A percentile compares a stretch with the other conserved stretches of the same genome.
phyloP scores from a whole-genome alignment of 2,797 vertebrate genomes.

The Dendrocincla tyrannina region DNA sequence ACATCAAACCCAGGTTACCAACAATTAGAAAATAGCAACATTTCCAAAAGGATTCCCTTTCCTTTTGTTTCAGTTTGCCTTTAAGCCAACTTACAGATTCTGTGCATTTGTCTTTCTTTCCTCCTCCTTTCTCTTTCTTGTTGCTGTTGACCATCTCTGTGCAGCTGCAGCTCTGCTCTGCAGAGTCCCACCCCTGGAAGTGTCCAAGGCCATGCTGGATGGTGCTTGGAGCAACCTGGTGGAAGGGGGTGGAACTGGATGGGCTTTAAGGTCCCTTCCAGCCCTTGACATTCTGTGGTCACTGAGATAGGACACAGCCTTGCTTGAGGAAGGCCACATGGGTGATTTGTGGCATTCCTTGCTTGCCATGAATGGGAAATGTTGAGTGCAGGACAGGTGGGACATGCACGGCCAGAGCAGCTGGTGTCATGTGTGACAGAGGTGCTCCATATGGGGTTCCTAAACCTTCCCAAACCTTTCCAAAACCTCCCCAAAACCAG shows the following conservation, averaged over 20 bases:
- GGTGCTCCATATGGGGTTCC: not conserved
- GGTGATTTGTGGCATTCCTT: not conserved
- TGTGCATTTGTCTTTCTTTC: not conserved
- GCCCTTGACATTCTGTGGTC: not conserved
- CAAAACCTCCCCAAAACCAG: too few species aligned
- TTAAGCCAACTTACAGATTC: not conserved
- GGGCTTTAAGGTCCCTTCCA: not conserved
- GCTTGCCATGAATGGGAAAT: rapidly evolving
- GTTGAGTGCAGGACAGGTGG: too few species aligned
- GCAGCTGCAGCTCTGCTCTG: not conserved
- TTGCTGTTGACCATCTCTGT: rapidly evolving
- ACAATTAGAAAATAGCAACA: not conserved
- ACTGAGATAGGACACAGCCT: not conserved
- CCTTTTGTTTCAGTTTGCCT: not conserved
- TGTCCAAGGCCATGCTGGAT: not conserved
- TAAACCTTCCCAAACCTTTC: not conserved
- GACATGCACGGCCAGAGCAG: rapidly evolving
- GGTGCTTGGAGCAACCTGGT: not conserved
- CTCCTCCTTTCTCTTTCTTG: not conserved
- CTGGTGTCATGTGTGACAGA: not conserved
- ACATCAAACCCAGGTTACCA: not conserved
- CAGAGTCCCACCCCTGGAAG: not conserved
- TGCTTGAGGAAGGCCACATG: rapidly evolving
- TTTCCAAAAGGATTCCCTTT: not conserved
- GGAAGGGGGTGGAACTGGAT: not conserved